Evolutionary conservation across 2,888 invertebrate genomes (phyloP).

Genomic region (Cryptus viduatorius): DNA sequence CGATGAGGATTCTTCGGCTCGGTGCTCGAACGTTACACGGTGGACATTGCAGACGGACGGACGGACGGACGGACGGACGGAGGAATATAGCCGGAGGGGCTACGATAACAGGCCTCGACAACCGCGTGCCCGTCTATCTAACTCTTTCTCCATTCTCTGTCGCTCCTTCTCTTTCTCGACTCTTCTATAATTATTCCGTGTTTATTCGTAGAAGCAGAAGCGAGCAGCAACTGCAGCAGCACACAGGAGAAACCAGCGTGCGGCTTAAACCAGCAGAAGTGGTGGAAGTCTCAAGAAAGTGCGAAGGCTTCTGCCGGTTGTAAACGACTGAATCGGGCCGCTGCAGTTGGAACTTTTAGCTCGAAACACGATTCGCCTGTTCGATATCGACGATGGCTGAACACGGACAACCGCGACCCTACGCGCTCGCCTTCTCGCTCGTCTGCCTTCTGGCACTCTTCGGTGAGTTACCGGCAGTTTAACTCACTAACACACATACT

Average conservation of each 20-base stretch:
- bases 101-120: slow-evolving; percentile 61
- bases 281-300: slow-evolving; percentile 70
- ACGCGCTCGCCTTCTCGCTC: slow-evolving; percentile 76
- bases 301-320: slow-evolving; percentile 22
- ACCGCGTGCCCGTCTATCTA: slow-evolving; percentile 14
- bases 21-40: slow-evolving; percentile 13
- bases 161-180: slow-evolving; percentile 40
- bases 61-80: slow-evolving; percentile 19
- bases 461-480: slow-evolving; percentile 78
- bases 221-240: slow-evolving; percentile 45
- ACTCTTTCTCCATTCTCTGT: slow-evolving; percentile 46
- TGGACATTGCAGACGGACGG: slow-evolving; percentile 11
- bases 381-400: slow-evolving; percentile 73
- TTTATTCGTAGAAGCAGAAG: slow-evolving; percentile 80
- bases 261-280: slow-evolving; percentile 55
- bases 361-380: slow-evolving; percentile 21
- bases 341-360: slow-evolving; percentile 41
- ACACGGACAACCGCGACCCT: slow-evolving; percentile 72
- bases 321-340: slow-evolving; percentile 22
- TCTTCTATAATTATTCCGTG: slow-evolving; percentile 79
- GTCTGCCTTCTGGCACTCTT: slow-evolving; percentile 80
- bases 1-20: slow-evolving; percentile 55
- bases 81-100: slow-evolving; percentile 50
- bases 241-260: slow-evolving; percentile 62
- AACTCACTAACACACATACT: slow-evolving; percentile 10